Conservation (phyloP, 2,797 vertebrate genomes). For the Girardinus metallicus region DNA sequence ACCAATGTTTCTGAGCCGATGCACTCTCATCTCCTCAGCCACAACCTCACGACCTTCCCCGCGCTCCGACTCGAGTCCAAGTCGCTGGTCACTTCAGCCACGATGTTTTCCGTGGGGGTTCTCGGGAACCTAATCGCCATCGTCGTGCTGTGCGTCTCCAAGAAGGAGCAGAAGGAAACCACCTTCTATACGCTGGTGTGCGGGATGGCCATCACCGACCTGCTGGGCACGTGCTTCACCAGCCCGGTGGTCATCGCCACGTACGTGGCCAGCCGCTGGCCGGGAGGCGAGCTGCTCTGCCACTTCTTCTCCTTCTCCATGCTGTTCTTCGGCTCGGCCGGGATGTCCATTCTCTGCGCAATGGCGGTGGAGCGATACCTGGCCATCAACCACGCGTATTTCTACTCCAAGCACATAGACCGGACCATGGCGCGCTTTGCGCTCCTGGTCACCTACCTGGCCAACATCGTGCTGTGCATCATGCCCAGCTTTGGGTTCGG, state of each 20-base stretch:
- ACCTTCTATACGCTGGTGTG: slow-evolving; percentile 86
- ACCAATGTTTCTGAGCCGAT: slow-evolving; percentile 67
- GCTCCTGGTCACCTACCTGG: slow-evolving; percentile 75
- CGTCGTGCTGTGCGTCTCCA: slow-evolving; percentile 82
- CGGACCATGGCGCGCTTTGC: slow-evolving; percentile 78
- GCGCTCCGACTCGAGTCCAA: slow-evolving; percentile 73
- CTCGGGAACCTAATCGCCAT: slow-evolving; percentile 85
- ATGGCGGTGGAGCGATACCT: slow-evolving; percentile 86
- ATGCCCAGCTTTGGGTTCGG: slow-evolving; percentile 86
- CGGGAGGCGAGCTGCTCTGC: slow-evolving; percentile 80
- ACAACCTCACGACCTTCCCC: slow-evolving; percentile 57
- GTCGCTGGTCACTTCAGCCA: slow-evolving; percentile 80
- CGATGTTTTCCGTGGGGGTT: slow-evolving; percentile 84
- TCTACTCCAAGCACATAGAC: slow-evolving; percentile 84
- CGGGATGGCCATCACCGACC: slow-evolving; percentile 86
- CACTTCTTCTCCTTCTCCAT: slow-evolving; percentile 88
- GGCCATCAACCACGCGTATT: slow-evolving; percentile 85
- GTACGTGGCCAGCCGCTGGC: slow-evolving; percentile 79
- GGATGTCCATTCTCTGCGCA: slow-evolving; percentile 85
- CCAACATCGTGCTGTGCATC: slow-evolving; percentile 78
- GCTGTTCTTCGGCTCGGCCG: slow-evolving; percentile 85
- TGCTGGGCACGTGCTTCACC: slow-evolving; percentile 85
- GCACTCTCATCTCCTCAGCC: slow-evolving; percentile 32
- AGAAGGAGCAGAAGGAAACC: slow-evolving; percentile 85
- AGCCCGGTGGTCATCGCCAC: slow-evolving; percentile 86